Evolutionary conservation across 2,797 vertebrate genomes (phyloP).

Genomic region (Centropyge bicolor): DNA sequence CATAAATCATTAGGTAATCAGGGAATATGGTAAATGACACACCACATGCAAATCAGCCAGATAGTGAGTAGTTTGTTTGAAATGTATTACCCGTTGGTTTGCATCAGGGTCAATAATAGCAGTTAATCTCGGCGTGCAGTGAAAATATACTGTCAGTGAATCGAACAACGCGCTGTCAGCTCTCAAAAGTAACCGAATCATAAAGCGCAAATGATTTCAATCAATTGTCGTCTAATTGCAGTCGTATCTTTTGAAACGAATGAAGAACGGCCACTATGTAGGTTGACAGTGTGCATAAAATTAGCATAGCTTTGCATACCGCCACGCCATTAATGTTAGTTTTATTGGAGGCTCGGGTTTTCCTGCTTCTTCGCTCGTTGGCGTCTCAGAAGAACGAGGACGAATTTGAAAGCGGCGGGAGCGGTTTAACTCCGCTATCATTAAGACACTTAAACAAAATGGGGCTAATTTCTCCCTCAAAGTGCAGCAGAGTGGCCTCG

Average conservation of each 20-base stretch:
- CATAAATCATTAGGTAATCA: constrained; percentile 84
- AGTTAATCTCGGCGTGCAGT: constrained; percentile 73
- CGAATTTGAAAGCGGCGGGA: constrained; percentile 33
- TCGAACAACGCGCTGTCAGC: constrained; percentile 68
- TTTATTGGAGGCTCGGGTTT: constrained; percentile 68
- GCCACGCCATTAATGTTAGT: constrained; percentile 72
- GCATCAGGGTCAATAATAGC: constrained; percentile 80
- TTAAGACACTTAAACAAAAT: constrained; percentile 57
- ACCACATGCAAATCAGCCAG: constrained; percentile 70
- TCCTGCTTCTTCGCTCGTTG: constrained; percentile 34
- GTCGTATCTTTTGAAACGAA: constrained; percentile 75
- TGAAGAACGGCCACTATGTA: constrained; percentile 69
- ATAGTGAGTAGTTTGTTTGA: constrained; percentile 73
- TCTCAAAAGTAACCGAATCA: constrained; percentile 76
- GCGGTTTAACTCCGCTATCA: constrained; percentile 41
- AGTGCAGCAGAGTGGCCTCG: constrained; percentile 44
- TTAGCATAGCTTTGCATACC: constrained; percentile 83
- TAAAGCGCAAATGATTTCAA: constrained; percentile 83
- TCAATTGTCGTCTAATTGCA: constrained; percentile 83
- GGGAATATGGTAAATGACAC: constrained; percentile 81
- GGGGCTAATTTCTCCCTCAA: constrained; percentile 66
- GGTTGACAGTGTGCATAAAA: constrained; percentile 82
- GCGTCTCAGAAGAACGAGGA: constrained; percentile 60
- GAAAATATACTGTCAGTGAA: constrained; percentile 74
- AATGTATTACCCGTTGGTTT: constrained; percentile 74